Evolutionary conservation across 2,797 vertebrate genomes (phyloP).

Genomic region (Discoglossus pictus): DNA sequence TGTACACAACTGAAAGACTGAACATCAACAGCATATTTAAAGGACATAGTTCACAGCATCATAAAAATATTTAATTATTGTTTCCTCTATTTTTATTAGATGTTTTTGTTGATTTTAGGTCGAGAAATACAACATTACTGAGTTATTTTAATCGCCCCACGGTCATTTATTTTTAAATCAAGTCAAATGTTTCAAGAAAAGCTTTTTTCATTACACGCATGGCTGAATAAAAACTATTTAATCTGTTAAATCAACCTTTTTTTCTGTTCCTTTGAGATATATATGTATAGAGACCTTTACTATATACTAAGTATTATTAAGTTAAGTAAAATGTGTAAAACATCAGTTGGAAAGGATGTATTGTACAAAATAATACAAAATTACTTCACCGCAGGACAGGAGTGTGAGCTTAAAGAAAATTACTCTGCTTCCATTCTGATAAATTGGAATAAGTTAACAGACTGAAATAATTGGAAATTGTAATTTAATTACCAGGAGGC

Average conservation of each 20-base stretch:
- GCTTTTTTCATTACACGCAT: constrained; percentile 53
- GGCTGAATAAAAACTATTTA: constrained; percentile 43
- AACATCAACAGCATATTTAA: too few relatives aligned
- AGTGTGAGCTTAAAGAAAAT: constrained; percentile 37
- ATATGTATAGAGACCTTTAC: constrained; percentile 23
- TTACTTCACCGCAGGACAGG: constrained; percentile 48
- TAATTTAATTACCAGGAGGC: constrained; percentile 43
- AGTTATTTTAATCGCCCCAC: too few relatives aligned
- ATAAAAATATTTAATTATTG: too few relatives aligned
- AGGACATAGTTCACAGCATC: too few relatives aligned
- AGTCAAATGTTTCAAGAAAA: constrained; percentile 34
- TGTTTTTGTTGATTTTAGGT: too few relatives aligned
- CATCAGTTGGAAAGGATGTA: constrained; percentile 5
- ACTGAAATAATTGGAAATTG: constrained; percentile 51
- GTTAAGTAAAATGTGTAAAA: constrained; percentile 21
- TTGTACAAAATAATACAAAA: constrained; percentile 49
- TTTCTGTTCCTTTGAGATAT: constrained; percentile 35
- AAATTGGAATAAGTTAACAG: constrained; percentile 46
- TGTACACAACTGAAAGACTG: too few relatives aligned
- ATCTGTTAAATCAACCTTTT: constrained; percentile 43
- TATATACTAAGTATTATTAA: too few relatives aligned
- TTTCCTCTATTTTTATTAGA: too few relatives aligned
- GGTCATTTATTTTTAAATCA: constrained; percentile 45
- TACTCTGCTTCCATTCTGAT: constrained; percentile 42
- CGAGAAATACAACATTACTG: too few relatives aligned